These are phyloP conservation scores for Esox masquinongy DNA, from an alignment of 2,797 vertebrate species.

Conservation along the genomic window DNA sequence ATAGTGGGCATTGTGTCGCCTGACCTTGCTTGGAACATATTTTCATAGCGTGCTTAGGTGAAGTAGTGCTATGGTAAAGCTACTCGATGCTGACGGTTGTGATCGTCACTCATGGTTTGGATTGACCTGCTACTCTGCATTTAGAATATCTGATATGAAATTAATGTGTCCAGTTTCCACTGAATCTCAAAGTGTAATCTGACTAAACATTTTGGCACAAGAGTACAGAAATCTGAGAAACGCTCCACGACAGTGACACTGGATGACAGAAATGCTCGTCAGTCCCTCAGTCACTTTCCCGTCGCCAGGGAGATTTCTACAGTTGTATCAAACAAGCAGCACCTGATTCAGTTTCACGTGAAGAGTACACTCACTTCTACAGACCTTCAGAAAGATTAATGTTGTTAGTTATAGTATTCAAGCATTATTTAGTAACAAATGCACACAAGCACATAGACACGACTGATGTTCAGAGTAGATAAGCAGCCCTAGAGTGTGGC, in stretches of 20 bases:
- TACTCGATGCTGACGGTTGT: background rate
- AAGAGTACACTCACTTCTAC: conserved; percentile 4
- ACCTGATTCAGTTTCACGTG: conserved; percentile 60
- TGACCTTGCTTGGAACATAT: too few relatives aligned
- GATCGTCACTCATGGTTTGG: background rate
- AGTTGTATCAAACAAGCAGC: conserved; percentile 51
- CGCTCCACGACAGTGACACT: background rate
- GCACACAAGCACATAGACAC: conserved; percentile 2
- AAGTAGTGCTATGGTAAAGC: background rate
- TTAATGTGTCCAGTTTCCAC: conserved; percentile 1
- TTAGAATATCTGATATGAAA: conserved; percentile 15
- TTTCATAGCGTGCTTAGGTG: background rate
- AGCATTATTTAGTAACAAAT: background rate
- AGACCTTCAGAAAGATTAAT: conserved; percentile 32
- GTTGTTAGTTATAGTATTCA: conserved; percentile 23
- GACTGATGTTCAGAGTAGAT: conserved; percentile 25
- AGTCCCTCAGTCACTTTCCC: background rate
- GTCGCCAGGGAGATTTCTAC: conserved; percentile 31
- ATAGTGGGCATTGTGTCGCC: too few relatives aligned
- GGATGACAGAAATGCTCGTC: conserved; percentile 19
- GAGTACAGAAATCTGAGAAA: conserved; percentile 41
- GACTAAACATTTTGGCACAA: conserved; percentile 11
- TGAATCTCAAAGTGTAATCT: background rate
- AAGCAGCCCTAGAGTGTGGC: conserved; percentile 29
- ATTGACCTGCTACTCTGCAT: background rate